These are phyloP conservation scores for Notarius quadriscutis DNA, from an alignment of 2,113 vertebrate genomes.

Conservation along the genomic window DNA sequence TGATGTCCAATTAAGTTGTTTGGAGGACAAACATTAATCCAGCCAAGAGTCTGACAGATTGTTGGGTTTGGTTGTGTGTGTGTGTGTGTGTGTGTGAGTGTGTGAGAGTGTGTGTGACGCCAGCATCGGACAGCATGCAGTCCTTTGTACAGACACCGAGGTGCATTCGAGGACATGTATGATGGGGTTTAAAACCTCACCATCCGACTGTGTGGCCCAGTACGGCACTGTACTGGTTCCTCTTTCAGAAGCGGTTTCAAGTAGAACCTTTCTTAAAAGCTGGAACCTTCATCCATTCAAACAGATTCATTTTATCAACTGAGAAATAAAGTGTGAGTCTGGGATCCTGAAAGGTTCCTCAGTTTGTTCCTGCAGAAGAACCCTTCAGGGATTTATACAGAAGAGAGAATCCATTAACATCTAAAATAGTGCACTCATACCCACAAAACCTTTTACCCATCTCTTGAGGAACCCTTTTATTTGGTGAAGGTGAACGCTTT, in stretches of 20 bases:
- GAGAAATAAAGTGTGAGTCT: not conserved
- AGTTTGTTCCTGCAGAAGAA: not conserved
- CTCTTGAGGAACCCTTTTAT: not conserved
- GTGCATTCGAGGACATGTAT: not conserved
- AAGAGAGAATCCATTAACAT: not conserved
- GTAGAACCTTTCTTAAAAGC: not conserved
- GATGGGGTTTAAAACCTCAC: no score
- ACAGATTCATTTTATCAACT: not conserved
- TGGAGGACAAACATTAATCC: slow-evolving; percentile 59
- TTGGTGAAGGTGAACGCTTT: no score
- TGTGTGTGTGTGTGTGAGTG: slow-evolving; percentile 52
- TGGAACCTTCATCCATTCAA: not conserved
- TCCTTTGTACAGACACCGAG: slow-evolving; percentile 8
- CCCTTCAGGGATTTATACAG: not conserved
- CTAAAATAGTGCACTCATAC: not conserved
- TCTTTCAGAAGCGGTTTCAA: not conserved
- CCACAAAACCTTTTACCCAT: not conserved
- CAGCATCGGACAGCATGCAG: not conserved
- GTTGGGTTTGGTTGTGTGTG: slow-evolving; percentile 60
- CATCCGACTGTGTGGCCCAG: not conserved
- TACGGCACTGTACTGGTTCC: not conserved
- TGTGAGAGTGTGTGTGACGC: slow-evolving; percentile 49
- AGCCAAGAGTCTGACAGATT: slow-evolving; percentile 59
- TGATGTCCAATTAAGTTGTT: slow-evolving; percentile 59
- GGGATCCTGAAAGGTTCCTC: not conserved